These are phyloP conservation scores for Lutra lutra DNA, from an alignment of 2,797 vertebrate species.

Conservation along the genomic window DNA sequence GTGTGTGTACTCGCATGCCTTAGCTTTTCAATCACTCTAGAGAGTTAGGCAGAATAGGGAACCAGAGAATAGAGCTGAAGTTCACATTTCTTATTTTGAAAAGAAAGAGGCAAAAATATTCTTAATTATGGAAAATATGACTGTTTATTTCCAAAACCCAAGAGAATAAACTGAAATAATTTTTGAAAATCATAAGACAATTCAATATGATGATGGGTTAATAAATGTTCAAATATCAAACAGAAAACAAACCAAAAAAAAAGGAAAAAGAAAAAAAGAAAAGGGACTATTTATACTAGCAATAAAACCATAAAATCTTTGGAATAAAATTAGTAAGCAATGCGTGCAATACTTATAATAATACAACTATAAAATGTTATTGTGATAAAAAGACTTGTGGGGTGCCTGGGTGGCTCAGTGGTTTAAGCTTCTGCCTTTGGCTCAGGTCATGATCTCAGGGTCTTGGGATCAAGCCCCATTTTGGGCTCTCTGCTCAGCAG, in stretches of 20 bases:
- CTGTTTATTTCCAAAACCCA: background rate
- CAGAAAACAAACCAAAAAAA: background rate
- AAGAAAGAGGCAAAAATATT: slow-evolving; percentile 6
- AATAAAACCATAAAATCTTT: background rate
- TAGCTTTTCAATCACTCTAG: background rate
- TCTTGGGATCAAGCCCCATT: too few relatives aligned
- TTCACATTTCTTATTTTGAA: slow-evolving; percentile 1
- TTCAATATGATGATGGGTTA: background rate
- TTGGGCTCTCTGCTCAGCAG: too few relatives aligned
- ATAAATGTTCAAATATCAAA: background rate
- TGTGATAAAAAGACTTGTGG: background rate
- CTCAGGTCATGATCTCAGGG: too few relatives aligned
- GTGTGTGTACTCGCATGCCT: background rate
- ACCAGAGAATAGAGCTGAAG: background rate
- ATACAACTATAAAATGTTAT: background rate
- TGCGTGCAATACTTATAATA: background rate
- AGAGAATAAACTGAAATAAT: background rate
- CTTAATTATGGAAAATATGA: background rate
- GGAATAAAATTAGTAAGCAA: background rate
- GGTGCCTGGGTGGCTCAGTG: too few relatives aligned
- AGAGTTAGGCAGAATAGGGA: background rate
- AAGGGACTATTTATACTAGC: background rate
- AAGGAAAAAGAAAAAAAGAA: background rate
- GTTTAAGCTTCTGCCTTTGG: too few relatives aligned
- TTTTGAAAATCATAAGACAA: slow-evolving; percentile 1